These are phyloP conservation scores for Diarsia dahlii DNA, from an alignment of 2,888 invertebrate species.

Conservation along the genomic window DNA sequence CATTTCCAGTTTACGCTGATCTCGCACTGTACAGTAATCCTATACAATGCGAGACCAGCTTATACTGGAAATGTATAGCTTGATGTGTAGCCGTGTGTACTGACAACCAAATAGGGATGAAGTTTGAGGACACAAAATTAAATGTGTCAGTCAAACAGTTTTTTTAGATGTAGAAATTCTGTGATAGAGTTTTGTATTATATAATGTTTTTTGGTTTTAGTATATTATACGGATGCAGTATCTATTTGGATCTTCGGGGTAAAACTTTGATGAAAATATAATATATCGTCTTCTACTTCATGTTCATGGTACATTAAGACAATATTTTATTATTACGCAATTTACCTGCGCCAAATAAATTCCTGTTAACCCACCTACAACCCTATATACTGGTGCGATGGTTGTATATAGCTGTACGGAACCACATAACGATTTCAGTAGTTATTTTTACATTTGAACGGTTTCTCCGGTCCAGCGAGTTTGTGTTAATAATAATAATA, in stretches of 20 bases:
- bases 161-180: not conserved
- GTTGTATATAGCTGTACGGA: conserved; percentile 35
- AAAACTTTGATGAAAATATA: not conserved
- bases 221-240: not conserved
- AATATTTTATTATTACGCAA: not conserved
- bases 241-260: not conserved
- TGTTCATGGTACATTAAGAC: not conserved
- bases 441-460: conserved; percentile 59
- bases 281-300: not conserved
- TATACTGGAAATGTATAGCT: no score
- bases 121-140: conserved; percentile 17
- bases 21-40: no score
- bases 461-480: conserved; percentile 35
- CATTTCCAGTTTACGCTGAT: no score
- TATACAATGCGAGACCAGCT: no score
- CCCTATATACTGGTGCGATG: not conserved
- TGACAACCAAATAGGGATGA: conserved; percentile 16
- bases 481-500: conserved; percentile 56
- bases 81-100: no score
- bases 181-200: not conserved
- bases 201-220: not conserved
- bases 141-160: conserved; percentile 19
- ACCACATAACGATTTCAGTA: conserved; percentile 47
- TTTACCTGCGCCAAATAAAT: not conserved
- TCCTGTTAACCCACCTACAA: not conserved